Evolutionary conservation across 2,113 vertebrate species (phyloP).

Genomic region (Seriola quinqueradiata): DNA sequence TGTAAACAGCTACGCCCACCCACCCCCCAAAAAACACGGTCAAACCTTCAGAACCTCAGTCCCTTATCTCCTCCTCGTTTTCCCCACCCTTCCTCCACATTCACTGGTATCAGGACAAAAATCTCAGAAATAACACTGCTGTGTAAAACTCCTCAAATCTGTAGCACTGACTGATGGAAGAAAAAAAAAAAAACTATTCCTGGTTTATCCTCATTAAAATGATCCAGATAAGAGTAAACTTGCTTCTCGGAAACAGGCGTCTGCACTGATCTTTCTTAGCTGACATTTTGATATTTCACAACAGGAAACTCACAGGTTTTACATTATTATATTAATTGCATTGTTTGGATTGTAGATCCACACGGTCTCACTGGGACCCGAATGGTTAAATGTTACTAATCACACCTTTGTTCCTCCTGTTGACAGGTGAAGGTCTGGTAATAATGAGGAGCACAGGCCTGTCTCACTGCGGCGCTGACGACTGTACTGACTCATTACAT

Average conservation of each 20-base stretch:
- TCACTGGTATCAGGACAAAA: slow-evolving; percentile 52
- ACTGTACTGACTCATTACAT: background rate
- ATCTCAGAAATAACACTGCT: slow-evolving; percentile 57
- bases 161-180: background rate
- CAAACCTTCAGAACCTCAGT: slow-evolving; percentile 13
- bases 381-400: background rate
- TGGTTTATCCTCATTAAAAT: background rate
- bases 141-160: slow-evolving; percentile 3
- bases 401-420: background rate
- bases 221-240: background rate
- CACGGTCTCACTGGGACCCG: background rate
- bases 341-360: background rate
- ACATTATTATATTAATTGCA: background rate
- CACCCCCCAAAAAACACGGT: slow-evolving; percentile 7
- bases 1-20: slow-evolving; percentile 57
- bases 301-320: background rate
- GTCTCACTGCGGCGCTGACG: background rate
- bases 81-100: slow-evolving; percentile 64
- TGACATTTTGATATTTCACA: background rate
- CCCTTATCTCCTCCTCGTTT: slow-evolving; percentile 61
- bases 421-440: background rate
- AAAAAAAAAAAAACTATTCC: background rate
- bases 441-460: background rate
- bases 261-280: background rate
- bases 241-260: background rate